Evolutionary conservation across 1,140 invertebrate species (phyloP).

Genomic region (Ips typographus): DNA sequence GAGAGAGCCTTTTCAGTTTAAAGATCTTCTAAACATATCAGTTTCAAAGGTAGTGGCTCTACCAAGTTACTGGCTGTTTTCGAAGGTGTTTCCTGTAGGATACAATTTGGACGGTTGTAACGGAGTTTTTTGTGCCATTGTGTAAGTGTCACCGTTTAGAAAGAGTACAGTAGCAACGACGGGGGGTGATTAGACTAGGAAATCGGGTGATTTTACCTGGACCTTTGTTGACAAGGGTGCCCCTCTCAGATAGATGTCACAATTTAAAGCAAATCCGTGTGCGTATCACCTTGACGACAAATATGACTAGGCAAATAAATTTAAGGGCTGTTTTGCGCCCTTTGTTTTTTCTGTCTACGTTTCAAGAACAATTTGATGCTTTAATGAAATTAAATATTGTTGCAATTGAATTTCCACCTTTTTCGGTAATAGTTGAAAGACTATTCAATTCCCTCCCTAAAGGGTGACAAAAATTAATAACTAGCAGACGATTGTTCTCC

Average conservation of each 20-base stretch:
- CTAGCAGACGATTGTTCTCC: slow-evolving; percentile 18
- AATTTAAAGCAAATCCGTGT: slow-evolving; percentile 37
- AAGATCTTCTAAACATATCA: slow-evolving; percentile 47
- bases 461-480: slow-evolving; percentile 13
- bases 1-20: slow-evolving; percentile 34
- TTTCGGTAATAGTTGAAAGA: neutral
- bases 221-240: slow-evolving; percentile 40
- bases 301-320: slow-evolving; percentile 16
- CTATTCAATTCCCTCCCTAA: neutral
- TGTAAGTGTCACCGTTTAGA: slow-evolving; percentile 47
- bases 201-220: slow-evolving; percentile 46
- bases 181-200: slow-evolving; percentile 43
- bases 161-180: slow-evolving; percentile 41
- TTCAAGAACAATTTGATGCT: too few species aligned
- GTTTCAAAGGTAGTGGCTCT: slow-evolving; percentile 34
- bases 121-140: slow-evolving; percentile 44
- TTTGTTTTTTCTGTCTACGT: too few species aligned
- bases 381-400: too few species aligned
- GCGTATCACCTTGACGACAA: slow-evolving; percentile 23
- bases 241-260: slow-evolving; percentile 38
- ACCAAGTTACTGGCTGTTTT: neutral
- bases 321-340: too few species aligned
- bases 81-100: neutral
- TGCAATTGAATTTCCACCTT: neutral
- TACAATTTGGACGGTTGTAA: slow-evolving; percentile 31